A percentile compares a stretch with the other conserved stretches of the same genome.
These are phyloP conservation scores for Heterotis niloticus DNA, from an alignment of 2,113 vertebrate genomes.

Conservation along the genomic window DNA sequence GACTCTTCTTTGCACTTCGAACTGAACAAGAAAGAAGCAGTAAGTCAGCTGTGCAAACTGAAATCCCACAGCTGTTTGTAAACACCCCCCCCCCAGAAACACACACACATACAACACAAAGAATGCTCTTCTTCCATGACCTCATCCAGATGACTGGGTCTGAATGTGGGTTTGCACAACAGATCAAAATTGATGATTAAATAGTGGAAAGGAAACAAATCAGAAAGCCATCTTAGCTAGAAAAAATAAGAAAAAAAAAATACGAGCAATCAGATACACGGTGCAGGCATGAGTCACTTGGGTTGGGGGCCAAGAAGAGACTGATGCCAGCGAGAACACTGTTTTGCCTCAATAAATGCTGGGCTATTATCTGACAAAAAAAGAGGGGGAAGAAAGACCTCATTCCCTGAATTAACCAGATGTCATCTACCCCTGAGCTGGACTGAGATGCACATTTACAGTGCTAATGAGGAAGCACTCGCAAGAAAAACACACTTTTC, in stretches of 20 bases:
- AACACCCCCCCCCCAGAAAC: not conserved
- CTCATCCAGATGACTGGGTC: conserved; percentile 6
- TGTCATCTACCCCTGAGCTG: conserved; percentile 55
- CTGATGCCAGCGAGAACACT: not conserved
- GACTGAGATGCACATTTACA: conserved; percentile 57
- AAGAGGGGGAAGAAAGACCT: not conserved
- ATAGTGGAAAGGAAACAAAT: conserved; percentile 2
- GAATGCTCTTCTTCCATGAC: not conserved
- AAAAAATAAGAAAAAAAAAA: not conserved
- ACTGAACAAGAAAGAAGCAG: conserved; percentile 60
- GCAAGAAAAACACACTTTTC: too few species aligned
- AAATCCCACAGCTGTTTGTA: not conserved
- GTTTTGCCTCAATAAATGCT: conserved; percentile 6
- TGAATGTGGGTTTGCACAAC: not conserved
- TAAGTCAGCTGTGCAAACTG: conserved; percentile 15
- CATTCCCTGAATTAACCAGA: conserved; percentile 50
- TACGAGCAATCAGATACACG: conserved; percentile 11
- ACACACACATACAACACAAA: not conserved
- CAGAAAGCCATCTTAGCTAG: not conserved
- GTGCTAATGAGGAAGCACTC: not conserved
- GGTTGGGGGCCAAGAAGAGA: not conserved
- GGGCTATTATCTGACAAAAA: not conserved
- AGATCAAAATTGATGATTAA: not conserved
- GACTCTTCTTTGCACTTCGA: conserved; percentile 87
- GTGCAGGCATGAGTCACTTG: not conserved